Evolutionary conservation across 2,113 vertebrate species (phyloP).

Genomic region (Psittacula cyanocephala): DNA sequence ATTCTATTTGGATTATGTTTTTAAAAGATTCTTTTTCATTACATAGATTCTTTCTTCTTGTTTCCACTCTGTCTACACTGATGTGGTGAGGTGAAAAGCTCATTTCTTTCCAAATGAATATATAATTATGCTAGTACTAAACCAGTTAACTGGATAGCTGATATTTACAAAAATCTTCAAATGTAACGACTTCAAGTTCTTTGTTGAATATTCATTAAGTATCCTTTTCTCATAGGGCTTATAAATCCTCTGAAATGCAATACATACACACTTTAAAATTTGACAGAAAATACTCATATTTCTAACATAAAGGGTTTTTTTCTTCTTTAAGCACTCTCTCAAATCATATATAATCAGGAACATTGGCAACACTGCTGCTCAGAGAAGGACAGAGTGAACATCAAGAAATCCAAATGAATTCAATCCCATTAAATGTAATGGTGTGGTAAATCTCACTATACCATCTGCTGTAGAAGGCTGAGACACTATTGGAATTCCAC

Average conservation of each 20-base stretch:
- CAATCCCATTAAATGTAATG: slow-evolving; percentile 87
- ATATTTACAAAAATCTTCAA: slow-evolving; percentile 74
- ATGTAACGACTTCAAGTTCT: slow-evolving; percentile 65
- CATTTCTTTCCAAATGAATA: slow-evolving; percentile 59
- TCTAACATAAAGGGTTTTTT: slow-evolving; percentile 72
- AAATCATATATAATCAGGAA: slow-evolving; percentile 83
- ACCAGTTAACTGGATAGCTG: slow-evolving; percentile 66
- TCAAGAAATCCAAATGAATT: slow-evolving; percentile 86
- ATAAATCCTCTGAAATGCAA: slow-evolving; percentile 74
- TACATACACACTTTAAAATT: slow-evolving; percentile 73
- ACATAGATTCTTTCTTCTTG: not conserved
- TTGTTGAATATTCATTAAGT: slow-evolving; percentile 83
- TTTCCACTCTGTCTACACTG: not conserved
- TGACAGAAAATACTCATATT: slow-evolving; percentile 79
- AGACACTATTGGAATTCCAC: slow-evolving; percentile 84
- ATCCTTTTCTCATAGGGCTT: slow-evolving; percentile 61
- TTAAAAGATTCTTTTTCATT: not conserved
- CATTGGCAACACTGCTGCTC: slow-evolving; percentile 74
- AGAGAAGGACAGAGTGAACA: slow-evolving; percentile 80
- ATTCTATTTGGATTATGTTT: not conserved
- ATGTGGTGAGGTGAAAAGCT: not conserved
- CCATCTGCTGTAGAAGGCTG: slow-evolving; percentile 82
- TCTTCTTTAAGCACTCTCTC: slow-evolving; percentile 78
- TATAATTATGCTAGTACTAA: slow-evolving; percentile 46
- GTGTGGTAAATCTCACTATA: slow-evolving; percentile 85